These are phyloP conservation scores for Triplophysa siluroides DNA, from an alignment of 2,113 vertebrate species.

Conservation along the genomic window DNA sequence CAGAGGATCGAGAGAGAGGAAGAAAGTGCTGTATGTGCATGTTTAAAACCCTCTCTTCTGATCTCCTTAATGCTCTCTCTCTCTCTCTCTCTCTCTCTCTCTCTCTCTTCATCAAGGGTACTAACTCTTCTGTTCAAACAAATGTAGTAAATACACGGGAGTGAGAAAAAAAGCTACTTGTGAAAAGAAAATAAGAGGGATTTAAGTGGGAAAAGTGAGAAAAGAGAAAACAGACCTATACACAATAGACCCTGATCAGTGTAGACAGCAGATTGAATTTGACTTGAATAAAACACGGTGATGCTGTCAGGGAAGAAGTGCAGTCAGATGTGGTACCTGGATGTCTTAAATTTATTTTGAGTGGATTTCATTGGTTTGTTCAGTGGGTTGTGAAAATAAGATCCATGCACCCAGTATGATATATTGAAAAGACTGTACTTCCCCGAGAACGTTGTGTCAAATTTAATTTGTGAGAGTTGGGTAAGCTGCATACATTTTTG, in stretches of 20 bases:
- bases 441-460: neutral
- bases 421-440: neutral
- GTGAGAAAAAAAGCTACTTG: neutral
- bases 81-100: too few relatives aligned
- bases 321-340: neutral
- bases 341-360: neutral
- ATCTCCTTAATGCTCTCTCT: neutral
- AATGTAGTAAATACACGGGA: neutral
- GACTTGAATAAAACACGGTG: neutral
- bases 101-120: too few relatives aligned
- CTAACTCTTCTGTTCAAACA: too few relatives aligned
- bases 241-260: too few relatives aligned
- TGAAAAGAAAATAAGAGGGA: neutral
- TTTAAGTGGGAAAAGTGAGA: neutral
- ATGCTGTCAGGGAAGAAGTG: neutral
- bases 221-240: neutral
- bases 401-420: neutral
- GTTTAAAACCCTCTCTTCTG: conserved; percentile 36
- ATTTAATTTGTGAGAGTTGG: neutral
- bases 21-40: conserved; percentile 1
- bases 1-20: conserved; percentile 2
- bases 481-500: too few relatives aligned
- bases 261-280: neutral
- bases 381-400: neutral
- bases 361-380: neutral